Percentiles rank a stretch among this genome's conserved stretches.
Conservation (phyloP, 2,797 vertebrate genomes). For the Peromyscus eremicus region DNA sequence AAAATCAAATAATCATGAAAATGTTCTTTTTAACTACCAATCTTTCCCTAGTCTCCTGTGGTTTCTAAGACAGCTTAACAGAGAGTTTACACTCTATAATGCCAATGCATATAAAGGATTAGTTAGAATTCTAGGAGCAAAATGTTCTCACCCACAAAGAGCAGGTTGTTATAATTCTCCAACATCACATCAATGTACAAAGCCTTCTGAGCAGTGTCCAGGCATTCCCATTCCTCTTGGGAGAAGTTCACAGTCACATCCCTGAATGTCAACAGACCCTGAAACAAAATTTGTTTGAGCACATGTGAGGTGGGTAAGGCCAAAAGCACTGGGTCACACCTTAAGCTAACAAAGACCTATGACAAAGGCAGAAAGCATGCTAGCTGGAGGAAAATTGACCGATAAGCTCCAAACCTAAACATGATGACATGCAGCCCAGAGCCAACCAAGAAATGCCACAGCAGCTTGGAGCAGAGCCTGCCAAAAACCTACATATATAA, state of each 20-base stretch:
- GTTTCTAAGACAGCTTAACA: not conserved
- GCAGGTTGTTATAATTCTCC: not conserved
- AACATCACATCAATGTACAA: not conserved
- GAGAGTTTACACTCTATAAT: not conserved
- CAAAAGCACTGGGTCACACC: too few relatives aligned
- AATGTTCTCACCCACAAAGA: not conserved
- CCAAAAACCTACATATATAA: too few relatives aligned
- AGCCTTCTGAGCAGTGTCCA: not conserved
- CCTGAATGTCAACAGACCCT: not conserved
- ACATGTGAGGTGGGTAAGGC: too few relatives aligned
- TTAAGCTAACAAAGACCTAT: too few relatives aligned
- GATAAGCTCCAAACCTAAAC: too few relatives aligned
- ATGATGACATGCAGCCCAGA: too few relatives aligned
- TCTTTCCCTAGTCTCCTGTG: too few relatives aligned
- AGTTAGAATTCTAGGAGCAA: not conserved
- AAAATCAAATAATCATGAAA: not conserved
- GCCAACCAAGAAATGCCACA: too few relatives aligned
- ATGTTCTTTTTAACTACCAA: not conserved
- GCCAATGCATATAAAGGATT: not conserved
- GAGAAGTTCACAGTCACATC: not conserved
- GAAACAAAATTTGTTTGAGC: not conserved
- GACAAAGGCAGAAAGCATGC: too few relatives aligned
- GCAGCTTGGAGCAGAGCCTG: too few relatives aligned
- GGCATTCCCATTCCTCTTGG: not conserved
- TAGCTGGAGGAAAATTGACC: too few relatives aligned